Base-by-base conservation (phyloP, 2,797 vertebrate genomes). In the Sebastes nivosus region DNA sequence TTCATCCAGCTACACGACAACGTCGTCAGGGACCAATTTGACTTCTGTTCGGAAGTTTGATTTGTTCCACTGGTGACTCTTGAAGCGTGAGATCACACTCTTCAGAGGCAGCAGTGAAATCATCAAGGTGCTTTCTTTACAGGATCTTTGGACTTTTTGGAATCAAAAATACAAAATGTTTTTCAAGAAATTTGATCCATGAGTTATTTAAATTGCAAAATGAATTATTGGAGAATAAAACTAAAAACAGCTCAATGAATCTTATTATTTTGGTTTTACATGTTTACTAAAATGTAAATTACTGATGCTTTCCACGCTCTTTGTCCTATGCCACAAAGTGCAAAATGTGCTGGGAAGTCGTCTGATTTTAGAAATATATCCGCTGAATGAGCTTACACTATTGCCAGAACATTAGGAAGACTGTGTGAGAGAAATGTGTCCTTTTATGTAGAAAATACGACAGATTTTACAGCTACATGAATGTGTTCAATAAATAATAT, bases 341-440 rank as follows among this genome's bases (percentile, higher is more conserved):
- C 93, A 95, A 93, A 92, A 61, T 91, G 92, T 93, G 93, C 92
- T 77, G 83, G 93, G 93, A 95, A 94, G 93, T 91, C 63, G 24
- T 71, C 85, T 55, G 90, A 94, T 93, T 90, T 82, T 76, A 52
- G 59, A 84, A 84, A 84, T 80, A 86, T 83, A 86, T 87, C 87
- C 82, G 83, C 70, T 58, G 70, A 88, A 80, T 55, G 67, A 91
- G 81, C 83, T 87, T 77, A 83, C 75, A 79, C 84, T 94, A 94
- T 94, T 95, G 93, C 94, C 92, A 85, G 84, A 90, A 92, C 79
- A 70, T 87, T 58, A 90, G 93, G 97, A 98, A 99, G 97, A 98
- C 97, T 89, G 90, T 61, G 87, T 95, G 94, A 96, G 96, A 94
- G 82, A 88, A 87, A 90, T 85, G 83, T 75, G 81, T 90, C 82